These are phyloP conservation scores for Bilobella aurantiaca DNA, from an alignment of 1,140 invertebrate species.

Conservation along the genomic window DNA sequence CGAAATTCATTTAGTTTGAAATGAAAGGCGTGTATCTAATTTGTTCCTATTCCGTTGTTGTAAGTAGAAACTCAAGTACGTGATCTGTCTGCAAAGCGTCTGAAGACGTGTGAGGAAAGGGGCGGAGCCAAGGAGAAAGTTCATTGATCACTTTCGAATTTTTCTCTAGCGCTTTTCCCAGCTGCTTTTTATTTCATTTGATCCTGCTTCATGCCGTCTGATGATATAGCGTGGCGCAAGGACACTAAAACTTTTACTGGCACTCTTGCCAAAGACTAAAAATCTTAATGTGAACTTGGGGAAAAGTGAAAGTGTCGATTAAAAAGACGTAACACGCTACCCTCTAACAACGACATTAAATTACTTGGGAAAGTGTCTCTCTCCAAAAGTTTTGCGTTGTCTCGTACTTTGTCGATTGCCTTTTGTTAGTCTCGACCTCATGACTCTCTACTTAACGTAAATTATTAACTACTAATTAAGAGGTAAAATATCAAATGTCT, in stretches of 20 bases:
- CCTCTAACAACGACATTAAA: not conserved
- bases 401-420: too few species aligned
- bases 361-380: not conserved
- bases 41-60: not conserved
- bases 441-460: too few species aligned
- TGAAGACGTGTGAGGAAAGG: not conserved
- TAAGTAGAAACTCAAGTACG: not conserved
- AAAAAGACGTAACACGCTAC: not conserved
- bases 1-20: not conserved
- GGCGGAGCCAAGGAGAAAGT: not conserved
- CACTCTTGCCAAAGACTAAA: not conserved
- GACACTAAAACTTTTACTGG: not conserved
- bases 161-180: not conserved
- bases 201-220: not conserved
- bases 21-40: not conserved
- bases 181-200: not conserved
- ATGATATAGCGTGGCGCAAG: not conserved
- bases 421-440: too few species aligned
- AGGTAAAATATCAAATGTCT: too few species aligned
- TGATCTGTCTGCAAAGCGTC: not conserved
- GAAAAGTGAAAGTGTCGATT: not conserved
- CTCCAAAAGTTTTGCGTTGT: too few species aligned
- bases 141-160: conserved; percentile 4
- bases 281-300: not conserved
- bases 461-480: too few species aligned